A percentile compares a stretch with the other conserved stretches of the same genome.
Evolutionary conservation across 2,797 vertebrate genomes (phyloP).

Genomic region (Fratercula arctica): DNA sequence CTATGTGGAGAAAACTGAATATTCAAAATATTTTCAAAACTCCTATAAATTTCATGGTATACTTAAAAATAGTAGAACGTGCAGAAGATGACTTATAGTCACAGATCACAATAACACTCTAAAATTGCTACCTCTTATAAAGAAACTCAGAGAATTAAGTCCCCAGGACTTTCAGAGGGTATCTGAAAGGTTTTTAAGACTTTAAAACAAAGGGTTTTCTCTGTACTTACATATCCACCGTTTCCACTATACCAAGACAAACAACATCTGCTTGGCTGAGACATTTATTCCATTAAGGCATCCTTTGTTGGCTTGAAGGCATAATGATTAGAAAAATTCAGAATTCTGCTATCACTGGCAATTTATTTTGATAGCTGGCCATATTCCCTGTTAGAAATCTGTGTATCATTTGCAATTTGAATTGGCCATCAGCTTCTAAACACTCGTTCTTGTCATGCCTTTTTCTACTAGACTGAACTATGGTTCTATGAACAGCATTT

Average conservation of each 20-base stretch:
- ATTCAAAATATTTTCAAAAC: background rate
- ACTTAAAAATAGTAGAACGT: background rate
- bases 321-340: background rate
- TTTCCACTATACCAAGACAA: background rate
- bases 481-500: background rate
- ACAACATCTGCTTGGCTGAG: background rate
- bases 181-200: background rate
- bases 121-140: background rate
- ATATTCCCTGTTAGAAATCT: background rate
- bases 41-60: background rate
- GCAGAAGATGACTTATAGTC: background rate
- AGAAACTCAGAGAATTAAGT: background rate
- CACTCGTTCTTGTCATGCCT: background rate
- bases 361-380: background rate
- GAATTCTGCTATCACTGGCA: background rate
- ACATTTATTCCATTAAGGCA: background rate
- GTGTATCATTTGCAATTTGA: background rate
- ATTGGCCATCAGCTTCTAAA: background rate
- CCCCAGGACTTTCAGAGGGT: fast-evolving
- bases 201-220: background rate
- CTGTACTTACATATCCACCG: background rate
- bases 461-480: background rate
- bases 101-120: background rate
- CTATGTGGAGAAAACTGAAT: background rate
- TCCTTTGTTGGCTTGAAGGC: background rate